Evolutionary conservation across 2,113 vertebrate genomes (phyloP), one percentile per base, ranked within the genome.

Genomic region (Syngnathus typhle): DNA sequence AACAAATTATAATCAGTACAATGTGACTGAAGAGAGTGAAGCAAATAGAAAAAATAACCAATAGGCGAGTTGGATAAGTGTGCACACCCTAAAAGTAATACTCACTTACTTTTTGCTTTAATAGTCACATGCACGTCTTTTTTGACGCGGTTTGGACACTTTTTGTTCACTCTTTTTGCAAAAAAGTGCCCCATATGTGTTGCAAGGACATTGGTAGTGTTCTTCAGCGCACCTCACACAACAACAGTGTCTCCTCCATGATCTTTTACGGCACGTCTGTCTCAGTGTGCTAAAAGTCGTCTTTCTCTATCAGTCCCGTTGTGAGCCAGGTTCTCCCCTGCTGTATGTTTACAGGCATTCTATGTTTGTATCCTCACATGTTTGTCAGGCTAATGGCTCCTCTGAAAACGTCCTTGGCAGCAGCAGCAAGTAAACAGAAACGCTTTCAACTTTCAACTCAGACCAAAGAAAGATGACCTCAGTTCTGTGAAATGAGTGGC

Each of bases 361-460:
- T 62, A 41, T 54, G 13, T 38, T 39, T 6, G 7, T 11, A 27
- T 44, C 8, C 10, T 16, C 10, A 11, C 55, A 38, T 77, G 65
- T 70, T 72, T 67, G 49, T 43, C 19, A 52, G 68, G 68, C 60
- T 46, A 67, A n/a, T 23, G 1, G 6, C 19, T 7, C 27, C 64
- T 80, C 77, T 83, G 21, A 73, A 78, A 62, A 65, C 59, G 72
- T 58, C 71, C 73, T 64, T 67, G 7, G 5, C 4, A 12, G 41
- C 11, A 12, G 41, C 11, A 16, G 10, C 18, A 23, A 6, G 46
- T 73, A 15, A 62, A 75, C 73, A 62, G 15, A 32, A 39, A 46
- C 70, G 54, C 60, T 73, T 70, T 76, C 27, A 60, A 75, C 73
- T 80, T 75, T 78, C 15, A 74, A 51, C 61, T 68, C 44, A 76